phyloP scores from a whole-genome alignment of 1,140 invertebrate species.

The Anadara kagoshimensis region DNA sequence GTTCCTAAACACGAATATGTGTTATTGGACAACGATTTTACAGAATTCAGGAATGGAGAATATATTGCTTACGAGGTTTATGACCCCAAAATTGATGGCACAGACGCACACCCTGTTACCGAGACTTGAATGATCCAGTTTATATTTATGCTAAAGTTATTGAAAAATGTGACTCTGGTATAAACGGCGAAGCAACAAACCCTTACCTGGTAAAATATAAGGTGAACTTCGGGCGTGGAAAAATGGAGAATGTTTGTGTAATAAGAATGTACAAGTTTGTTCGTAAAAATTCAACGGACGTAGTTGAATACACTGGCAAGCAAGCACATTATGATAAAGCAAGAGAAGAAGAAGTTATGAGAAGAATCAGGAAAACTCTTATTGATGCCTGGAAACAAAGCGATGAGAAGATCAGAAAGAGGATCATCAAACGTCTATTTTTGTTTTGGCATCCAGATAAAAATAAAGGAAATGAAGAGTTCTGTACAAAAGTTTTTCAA shows the following conservation, averaged over 20 bases:
- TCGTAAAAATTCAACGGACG: background rate
- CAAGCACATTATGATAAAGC: constrained; percentile 1
- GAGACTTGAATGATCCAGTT: background rate
- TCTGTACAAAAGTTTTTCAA: constrained; percentile 58
- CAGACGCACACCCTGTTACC: background rate
- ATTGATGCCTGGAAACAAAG: constrained; percentile 3
- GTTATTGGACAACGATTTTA: constrained; percentile 10
- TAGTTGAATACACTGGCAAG: background rate
- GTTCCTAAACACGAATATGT: constrained; percentile 2
- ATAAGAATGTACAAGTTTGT: constrained; percentile 8
- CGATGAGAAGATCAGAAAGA: constrained; percentile 17
- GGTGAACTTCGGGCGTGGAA: background rate
- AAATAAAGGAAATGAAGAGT: constrained; percentile 58
- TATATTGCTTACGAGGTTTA: constrained; percentile 5
- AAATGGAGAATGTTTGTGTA: background rate
- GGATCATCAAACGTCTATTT: constrained; percentile 7
- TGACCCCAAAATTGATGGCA: background rate
- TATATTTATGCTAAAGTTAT: constrained; percentile 14
- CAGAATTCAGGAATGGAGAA: background rate
- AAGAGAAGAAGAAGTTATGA: constrained; percentile 4
- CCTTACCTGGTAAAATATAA: background rate
- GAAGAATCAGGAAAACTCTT: constrained; percentile 3
- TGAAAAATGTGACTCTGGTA: background rate
- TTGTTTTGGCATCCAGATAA: constrained; percentile 38
- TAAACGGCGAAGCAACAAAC: too few relatives aligned